Evolutionary conservation across 2,113 vertebrate species (phyloP).

Genomic region (Rhinogobius similis): DNA sequence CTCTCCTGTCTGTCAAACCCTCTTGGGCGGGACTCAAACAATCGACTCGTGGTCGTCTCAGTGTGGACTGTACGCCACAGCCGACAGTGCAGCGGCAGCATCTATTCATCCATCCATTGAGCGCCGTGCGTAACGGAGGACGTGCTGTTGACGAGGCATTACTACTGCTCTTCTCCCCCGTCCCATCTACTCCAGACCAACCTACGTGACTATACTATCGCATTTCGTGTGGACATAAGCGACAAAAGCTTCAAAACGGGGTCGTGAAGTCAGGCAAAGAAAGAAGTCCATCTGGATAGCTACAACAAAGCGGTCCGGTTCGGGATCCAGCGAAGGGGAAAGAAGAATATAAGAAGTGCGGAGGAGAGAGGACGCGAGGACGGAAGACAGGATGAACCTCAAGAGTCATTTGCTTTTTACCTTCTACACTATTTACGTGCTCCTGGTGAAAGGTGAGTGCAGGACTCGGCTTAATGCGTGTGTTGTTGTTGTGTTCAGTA

Average conservation of each 20-base stretch:
- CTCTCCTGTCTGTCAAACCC: constrained; percentile 41
- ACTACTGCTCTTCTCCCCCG: neutral
- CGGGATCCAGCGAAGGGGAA: constrained; percentile 44
- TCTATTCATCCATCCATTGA: constrained; percentile 9
- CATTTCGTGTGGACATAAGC: constrained; percentile 6
- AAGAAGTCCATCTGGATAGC: constrained; percentile 64
- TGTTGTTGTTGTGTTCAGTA: constrained; percentile 8
- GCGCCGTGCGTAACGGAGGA: neutral
- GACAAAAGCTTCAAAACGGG: constrained; percentile 13
- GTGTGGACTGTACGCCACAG: constrained; percentile 54
- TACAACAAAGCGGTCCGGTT: constrained; percentile 36
- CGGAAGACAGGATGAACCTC: constrained; percentile 69
- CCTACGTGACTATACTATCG: neutral
- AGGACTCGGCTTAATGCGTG: constrained; percentile 16
- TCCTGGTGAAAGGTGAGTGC: constrained; percentile 74
- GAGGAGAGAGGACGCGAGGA: constrained; percentile 27
- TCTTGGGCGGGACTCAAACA: constrained; percentile 69
- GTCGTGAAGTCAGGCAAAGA: constrained; percentile 35
- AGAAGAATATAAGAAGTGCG: constrained; percentile 47
- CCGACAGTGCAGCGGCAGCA: constrained; percentile 28
- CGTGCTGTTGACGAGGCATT: constrained; percentile 1
- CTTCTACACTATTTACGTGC: constrained; percentile 72
- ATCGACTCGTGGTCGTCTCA: constrained; percentile 62
- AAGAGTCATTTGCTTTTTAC: constrained; percentile 72
- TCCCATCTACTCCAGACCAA: neutral